These are phyloP conservation scores for Eulemur mongoz DNA, from an alignment of 2,797 vertebrate species.

Conservation along the genomic window DNA sequence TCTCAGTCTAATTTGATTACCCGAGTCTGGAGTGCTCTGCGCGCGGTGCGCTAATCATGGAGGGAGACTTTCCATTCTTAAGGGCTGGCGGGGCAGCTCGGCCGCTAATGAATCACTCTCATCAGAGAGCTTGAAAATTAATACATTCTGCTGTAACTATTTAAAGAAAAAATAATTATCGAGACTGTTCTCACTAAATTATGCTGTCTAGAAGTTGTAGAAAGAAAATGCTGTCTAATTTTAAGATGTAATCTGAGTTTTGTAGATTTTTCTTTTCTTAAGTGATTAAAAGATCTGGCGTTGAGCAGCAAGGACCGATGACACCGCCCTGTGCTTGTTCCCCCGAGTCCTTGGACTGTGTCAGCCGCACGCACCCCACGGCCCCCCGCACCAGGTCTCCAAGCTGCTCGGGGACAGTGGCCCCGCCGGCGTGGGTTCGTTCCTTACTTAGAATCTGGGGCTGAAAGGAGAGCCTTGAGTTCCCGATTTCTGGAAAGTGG, in stretches of 20 bases:
- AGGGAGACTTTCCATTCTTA: neutral
- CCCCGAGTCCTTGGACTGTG: accelerated
- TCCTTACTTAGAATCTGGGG: accelerated
- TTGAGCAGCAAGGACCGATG: accelerated
- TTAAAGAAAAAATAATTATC: conserved; percentile 73
- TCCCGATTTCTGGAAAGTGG: neutral
- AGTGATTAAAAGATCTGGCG: neutral
- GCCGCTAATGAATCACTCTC: conserved; percentile 69
- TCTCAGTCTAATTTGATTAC: conserved; percentile 77
- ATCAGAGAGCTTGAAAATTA: conserved; percentile 78
- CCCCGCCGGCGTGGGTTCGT: accelerated
- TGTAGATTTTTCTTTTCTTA: conserved; percentile 25
- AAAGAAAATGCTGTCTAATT: conserved; percentile 54
- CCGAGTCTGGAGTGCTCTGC: conserved; percentile 63
- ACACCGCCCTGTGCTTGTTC: accelerated
- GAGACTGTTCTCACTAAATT: conserved; percentile 56
- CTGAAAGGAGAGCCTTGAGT: no score
- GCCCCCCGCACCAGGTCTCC: accelerated
- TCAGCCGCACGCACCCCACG: accelerated
- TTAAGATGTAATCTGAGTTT: conserved; percentile 31
- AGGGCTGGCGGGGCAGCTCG: neutral
- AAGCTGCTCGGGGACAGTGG: accelerated
- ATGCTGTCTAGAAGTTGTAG: conserved; percentile 35
- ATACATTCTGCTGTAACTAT: conserved; percentile 68
- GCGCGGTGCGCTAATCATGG: neutral